Percentiles rank a stretch among this genome's conserved stretches.
These are phyloP conservation scores for Ianthella basta DNA, from an alignment of 37 sponge, comb jelly and placozoan species.

Conservation along the genomic window DNA sequence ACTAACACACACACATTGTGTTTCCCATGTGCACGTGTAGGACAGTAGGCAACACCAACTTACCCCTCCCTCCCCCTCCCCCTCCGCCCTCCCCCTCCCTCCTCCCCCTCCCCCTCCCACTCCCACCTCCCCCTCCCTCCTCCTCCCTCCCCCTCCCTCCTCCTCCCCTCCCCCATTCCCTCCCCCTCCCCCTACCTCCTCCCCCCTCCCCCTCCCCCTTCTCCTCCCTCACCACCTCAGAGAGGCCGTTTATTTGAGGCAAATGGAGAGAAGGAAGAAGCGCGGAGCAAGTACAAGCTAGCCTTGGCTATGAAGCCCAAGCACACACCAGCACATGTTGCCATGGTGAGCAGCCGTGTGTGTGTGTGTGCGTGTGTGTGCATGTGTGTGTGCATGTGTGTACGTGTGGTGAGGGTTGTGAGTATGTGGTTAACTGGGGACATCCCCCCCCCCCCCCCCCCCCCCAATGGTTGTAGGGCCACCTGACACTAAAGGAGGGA, in stretches of 20 bases:
- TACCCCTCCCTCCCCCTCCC: not conserved
- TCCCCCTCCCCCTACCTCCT: too few relatives aligned
- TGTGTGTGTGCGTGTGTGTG: too few relatives aligned
- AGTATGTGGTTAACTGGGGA: not conserved
- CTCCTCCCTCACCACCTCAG: too few relatives aligned
- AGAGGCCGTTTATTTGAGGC: not conserved
- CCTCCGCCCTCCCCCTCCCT: not conserved
- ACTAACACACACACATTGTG: too few relatives aligned
- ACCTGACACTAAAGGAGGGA: too few relatives aligned
- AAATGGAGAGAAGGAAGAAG: not conserved
- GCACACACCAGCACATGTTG: constrained; percentile 6
- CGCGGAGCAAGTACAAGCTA: not conserved
- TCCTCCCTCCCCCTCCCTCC: too few relatives aligned
- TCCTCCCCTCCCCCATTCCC: too few relatives aligned
- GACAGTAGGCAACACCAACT: too few relatives aligned
- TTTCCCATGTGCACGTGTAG: too few relatives aligned
- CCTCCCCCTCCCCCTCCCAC: not conserved
- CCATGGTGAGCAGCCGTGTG: constrained; percentile 31
- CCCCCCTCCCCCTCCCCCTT: not conserved
- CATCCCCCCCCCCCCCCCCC: constrained; percentile 9
- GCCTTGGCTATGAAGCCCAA: constrained; percentile 17
- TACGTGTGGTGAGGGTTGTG: not conserved
- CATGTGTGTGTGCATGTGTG: not conserved
- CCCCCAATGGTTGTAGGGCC: too few relatives aligned
- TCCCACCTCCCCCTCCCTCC: not conserved